Conservation (phyloP, 2,888 invertebrate species). For the Hermodice carunculata region DNA sequence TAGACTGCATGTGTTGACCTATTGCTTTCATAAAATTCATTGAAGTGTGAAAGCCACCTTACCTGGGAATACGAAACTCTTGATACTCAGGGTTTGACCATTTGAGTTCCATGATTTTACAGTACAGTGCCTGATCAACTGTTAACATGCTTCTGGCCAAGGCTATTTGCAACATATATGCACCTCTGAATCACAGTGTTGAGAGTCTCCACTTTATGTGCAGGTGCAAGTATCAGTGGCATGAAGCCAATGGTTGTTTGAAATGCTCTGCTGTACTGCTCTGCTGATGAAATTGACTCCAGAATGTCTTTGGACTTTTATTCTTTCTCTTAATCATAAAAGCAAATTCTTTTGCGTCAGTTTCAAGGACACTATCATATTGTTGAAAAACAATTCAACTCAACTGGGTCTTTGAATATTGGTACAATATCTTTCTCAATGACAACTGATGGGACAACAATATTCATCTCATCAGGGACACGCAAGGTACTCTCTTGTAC, state of each 20-base stretch:
- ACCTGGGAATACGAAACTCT: not conserved
- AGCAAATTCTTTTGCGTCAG: not conserved
- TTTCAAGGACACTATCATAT: too few relatives aligned
- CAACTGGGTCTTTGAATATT: too few relatives aligned
- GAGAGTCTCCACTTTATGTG: not conserved
- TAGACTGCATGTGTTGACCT: slow-evolving; percentile 12
- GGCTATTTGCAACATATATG: not conserved
- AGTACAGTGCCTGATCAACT: not conserved
- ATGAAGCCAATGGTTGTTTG: not conserved
- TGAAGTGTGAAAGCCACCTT: slow-evolving; percentile 6
- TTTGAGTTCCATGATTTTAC: slow-evolving; percentile 6
- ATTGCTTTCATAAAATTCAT: slow-evolving; percentile 20
- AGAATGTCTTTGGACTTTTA: not conserved
- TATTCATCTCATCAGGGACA: too few relatives aligned
- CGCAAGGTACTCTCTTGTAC: too few relatives aligned
- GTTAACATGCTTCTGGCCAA: not conserved
- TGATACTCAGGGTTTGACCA: not conserved
- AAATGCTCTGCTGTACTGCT: not conserved
- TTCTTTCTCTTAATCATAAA: not conserved
- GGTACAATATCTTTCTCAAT: too few relatives aligned
- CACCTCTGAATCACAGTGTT: slow-evolving; percentile 2
- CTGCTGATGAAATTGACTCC: not conserved
- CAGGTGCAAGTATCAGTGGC: not conserved
- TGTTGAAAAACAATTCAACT: too few relatives aligned
- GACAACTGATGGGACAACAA: too few relatives aligned